Evolutionary conservation across 2,113 vertebrate species (phyloP), one percentile per base, ranked within the genome.

Genomic region (Pogonocichla stellata): DNA sequence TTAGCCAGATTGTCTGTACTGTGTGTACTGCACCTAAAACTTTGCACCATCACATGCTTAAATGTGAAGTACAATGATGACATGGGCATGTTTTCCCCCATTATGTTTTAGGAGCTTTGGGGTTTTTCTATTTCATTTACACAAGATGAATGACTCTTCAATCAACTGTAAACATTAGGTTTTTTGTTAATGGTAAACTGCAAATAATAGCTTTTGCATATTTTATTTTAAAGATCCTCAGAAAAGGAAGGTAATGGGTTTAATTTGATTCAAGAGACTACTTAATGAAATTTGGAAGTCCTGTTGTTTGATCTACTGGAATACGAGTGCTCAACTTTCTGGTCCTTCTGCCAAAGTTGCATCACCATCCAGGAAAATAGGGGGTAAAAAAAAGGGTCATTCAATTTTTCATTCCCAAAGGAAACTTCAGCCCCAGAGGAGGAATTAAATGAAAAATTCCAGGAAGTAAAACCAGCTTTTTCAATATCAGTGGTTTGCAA

Each of bases 161-260:
- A 13, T 79, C 62, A 65, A 47, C 31, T 33, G 3, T 65, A 56
- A 66, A 43, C 24, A 47, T 65, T 8, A 48, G 6, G 2, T 29
- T 73, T 81, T 81, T 91, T 93, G 31, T 78, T 81, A 56, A 40
- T 48, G 10, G 64, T 72, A 65, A 95, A 82, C n/a, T 72, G 23
- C n/a, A 91, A 69, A 64, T 54, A n/a, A 34, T 69, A 84, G 23
- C 19, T 81, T 53, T 24, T 43, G 56, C 80, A 0, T 38, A 70
- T 91, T 91, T 90, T 91, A 64, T 81, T 89, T 75, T 82, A 60
- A 94, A 92, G 62, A 82, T 65, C 24, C 14, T 61, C 54, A 73
- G 29, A 80, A 80, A 42, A 43, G 47, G 57, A 75, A 91, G 33
- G 33, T 43, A 60, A 9, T 48, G 13, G 1, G 5, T 91, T 91